Percentiles rank a stretch among this genome's conserved stretches.
Conservation (phyloP, 37 sponge, comb jelly and placozoan species). For the Spongia lamella region DNA sequence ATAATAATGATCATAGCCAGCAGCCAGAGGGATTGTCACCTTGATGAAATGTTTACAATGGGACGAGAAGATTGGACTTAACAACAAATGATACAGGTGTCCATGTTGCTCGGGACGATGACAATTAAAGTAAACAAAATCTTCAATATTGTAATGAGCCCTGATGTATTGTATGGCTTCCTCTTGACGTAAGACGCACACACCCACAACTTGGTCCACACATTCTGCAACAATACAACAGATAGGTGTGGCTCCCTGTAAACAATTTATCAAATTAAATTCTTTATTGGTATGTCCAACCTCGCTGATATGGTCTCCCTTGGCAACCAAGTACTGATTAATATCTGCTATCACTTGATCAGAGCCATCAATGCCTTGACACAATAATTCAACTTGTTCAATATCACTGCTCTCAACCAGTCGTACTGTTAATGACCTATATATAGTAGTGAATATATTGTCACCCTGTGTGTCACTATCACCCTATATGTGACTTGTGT, state of each 20-base stretch:
- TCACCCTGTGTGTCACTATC: too few species aligned
- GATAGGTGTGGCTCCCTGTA: slow-evolving; percentile 77
- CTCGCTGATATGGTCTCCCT: slow-evolving; percentile 58
- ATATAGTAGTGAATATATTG: too few species aligned
- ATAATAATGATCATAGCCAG: background rate
- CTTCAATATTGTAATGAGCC: slow-evolving; percentile 93
- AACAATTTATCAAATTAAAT: too few species aligned
- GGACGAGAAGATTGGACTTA: slow-evolving; percentile 82
- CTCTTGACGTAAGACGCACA: slow-evolving; percentile 74
- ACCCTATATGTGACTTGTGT: too few species aligned
- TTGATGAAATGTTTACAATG: slow-evolving; percentile 86
- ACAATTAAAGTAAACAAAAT: slow-evolving; percentile 89
- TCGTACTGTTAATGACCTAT: slow-evolving; percentile 11
- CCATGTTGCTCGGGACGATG: slow-evolving; percentile 84
- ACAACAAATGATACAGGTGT: slow-evolving; percentile 77
- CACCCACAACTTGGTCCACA: slow-evolving; percentile 82
- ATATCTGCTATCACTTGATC: slow-evolving; percentile 59
- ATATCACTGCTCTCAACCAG: background rate
- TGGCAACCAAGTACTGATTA: slow-evolving; percentile 47
- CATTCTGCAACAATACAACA: slow-evolving; percentile 76
- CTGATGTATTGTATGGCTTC: slow-evolving; percentile 79
- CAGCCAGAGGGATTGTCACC: slow-evolving; percentile 18
- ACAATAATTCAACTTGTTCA: slow-evolving; percentile 28
- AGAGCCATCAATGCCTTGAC: slow-evolving; percentile 7
- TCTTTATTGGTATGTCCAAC: background rate